phyloP scores from a whole-genome alignment of 2,113 vertebrate species.

The Caranx melampygus region DNA sequence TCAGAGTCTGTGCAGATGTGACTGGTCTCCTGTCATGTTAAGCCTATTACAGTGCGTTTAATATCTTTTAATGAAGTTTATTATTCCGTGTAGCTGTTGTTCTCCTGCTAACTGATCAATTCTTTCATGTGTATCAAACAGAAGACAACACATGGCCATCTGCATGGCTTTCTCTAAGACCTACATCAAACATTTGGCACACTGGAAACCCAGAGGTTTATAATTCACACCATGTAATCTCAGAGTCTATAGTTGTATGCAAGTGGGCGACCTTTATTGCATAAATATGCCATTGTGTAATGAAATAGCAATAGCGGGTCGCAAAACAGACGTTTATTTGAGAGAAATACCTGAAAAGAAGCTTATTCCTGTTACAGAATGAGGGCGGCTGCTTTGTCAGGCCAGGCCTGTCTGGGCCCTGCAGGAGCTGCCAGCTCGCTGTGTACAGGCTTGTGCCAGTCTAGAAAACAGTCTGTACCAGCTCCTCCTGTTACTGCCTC shows the following conservation, averaged over 20 bases:
- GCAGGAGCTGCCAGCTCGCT: neutral
- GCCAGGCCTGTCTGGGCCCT: neutral
- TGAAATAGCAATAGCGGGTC: no score
- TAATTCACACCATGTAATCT: no score
- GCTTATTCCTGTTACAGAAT: neutral
- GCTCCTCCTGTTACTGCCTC: conserved; percentile 25
- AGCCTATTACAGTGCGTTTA: neutral
- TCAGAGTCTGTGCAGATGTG: neutral
- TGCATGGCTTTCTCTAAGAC: no score
- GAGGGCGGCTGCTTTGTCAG: neutral
- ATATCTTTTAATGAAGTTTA: neutral
- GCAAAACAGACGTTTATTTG: neutral
- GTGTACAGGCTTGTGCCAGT: conserved; percentile 17
- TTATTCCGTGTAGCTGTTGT: no score
- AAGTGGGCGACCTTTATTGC: no score
- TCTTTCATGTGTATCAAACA: neutral
- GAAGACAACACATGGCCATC: no score
- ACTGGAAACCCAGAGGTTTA: no score
- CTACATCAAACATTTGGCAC: no score
- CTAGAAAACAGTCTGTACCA: conserved; percentile 3
- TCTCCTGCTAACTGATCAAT: neutral
- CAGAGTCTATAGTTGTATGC: neutral
- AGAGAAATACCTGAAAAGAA: neutral
- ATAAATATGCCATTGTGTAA: neutral
- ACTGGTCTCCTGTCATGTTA: no score